Evolutionary conservation across 2,797 vertebrate genomes (phyloP), one percentile per base, ranked within the genome.

Genomic region (Emys orbicularis): DNA sequence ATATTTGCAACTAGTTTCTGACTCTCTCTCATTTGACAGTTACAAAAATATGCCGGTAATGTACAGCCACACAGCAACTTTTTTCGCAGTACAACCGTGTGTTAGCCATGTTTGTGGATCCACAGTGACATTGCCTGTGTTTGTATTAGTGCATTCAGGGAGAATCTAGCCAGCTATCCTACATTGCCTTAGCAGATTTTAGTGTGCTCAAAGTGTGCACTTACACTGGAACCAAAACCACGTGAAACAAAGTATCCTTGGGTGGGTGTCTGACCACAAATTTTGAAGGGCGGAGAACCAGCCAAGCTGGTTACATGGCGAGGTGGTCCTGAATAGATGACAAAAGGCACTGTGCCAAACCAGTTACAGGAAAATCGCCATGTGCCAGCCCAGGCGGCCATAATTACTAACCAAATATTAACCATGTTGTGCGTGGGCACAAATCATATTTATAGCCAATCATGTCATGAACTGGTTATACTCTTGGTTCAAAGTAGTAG

Each of bases 381-480:
- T 80, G 83, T 90, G 90, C 95, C 96, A 92, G 91, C 44, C 1
- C 0, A 31, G 87, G 86, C 79, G 97, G 97, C 97, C 96, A 96
- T 96, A 97, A 96, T 87, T 84, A 49, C 86, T 76, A 57, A 59
- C 31, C 25, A 31, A 87, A 0, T 87, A 90, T 86, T 92, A 95
- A 86, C 94, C 86, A 76, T 81, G 37, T 34, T 79, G 74, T 93
- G 93, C 96, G 94, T 97, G 96, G 96, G 97, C 96, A 96, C 87
- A 79, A 86, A 94, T 81, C 86, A 85, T 94, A 95, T 93, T 96
- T 96, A 95, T 93, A 97, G 94, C 59, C 96, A 97, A 95, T 94
- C 92, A 96, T 34, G 83, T n/a, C 74, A 44, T 95, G 90, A 96
- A 96, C 93, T 93, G 95, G 50, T 95, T 97, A 77, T 21, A 94